These are phyloP conservation scores for Oreochromis spilurus DNA, from an alignment of 2,113 vertebrate genomes.

Conservation along the genomic window DNA sequence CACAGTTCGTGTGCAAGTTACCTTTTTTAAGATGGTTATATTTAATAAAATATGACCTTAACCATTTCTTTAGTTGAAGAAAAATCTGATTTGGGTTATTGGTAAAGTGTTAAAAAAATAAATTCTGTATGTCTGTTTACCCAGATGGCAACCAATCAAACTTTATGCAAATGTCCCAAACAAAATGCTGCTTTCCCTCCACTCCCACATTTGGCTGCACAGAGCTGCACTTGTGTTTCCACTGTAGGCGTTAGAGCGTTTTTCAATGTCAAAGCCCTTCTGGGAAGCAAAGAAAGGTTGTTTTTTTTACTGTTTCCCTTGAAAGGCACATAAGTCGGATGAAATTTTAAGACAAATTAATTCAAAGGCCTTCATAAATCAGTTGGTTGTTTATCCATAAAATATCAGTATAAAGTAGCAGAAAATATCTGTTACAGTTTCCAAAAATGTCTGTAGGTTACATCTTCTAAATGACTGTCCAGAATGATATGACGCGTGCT, in stretches of 20 bases:
- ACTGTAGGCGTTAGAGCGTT: slow-evolving; percentile 20
- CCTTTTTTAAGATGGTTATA: background rate
- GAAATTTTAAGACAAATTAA: background rate
- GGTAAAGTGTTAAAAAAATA: background rate
- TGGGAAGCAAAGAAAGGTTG: background rate
- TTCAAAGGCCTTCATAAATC: background rate
- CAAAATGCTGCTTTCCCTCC: slow-evolving; percentile 17
- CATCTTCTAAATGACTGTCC: background rate
- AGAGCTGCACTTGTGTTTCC: slow-evolving; percentile 47
- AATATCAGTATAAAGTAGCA: background rate
- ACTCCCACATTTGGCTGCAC: slow-evolving; percentile 26
- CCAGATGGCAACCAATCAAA: slow-evolving; percentile 18
- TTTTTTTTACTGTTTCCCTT: background rate
- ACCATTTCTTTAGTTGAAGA: background rate
- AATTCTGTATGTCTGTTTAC: background rate
- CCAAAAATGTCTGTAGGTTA: background rate
- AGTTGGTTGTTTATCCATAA: background rate
- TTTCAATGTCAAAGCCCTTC: background rate
- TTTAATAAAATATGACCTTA: background rate
- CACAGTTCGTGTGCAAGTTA: background rate
- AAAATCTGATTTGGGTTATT: background rate
- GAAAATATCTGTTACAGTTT: background rate
- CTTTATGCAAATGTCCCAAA: slow-evolving; percentile 35
- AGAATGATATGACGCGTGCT: background rate
- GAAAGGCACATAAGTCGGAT: background rate